Percentiles rank a stretch among this genome's conserved stretches.
Evolutionary conservation across 1,140 invertebrate species (phyloP).

Genomic region (Delia radicum): DNA sequence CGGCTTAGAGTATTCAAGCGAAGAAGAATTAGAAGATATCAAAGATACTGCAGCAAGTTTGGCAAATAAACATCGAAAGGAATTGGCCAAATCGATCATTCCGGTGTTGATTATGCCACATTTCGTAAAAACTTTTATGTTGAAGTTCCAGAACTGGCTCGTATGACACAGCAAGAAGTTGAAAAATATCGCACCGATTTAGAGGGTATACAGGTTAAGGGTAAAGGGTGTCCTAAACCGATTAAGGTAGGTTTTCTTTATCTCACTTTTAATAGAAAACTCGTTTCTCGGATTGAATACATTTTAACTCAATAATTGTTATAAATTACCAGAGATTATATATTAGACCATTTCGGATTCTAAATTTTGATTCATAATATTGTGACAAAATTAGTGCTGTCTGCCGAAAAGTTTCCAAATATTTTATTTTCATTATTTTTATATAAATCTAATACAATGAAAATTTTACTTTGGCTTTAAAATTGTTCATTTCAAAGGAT

Average conservation of each 20-base stretch:
- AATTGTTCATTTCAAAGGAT: too few species aligned
- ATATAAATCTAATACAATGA: too few species aligned
- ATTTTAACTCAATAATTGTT: too few species aligned
- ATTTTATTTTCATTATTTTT: too few species aligned
- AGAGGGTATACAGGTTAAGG: slow-evolving; percentile 84
- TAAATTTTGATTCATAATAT: too few species aligned
- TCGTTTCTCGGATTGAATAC: too few species aligned
- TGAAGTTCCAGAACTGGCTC: slow-evolving; percentile 78
- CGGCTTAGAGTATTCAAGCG: slow-evolving; percentile 94
- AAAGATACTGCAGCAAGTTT: slow-evolving; percentile 87
- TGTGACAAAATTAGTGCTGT: too few species aligned
- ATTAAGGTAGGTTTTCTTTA: slow-evolving; percentile 70
- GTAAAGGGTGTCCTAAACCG: slow-evolving; percentile 89
- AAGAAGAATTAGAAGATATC: slow-evolving; percentile 93
- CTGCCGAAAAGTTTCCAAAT: too few species aligned
- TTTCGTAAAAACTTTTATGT: slow-evolving; percentile 97
- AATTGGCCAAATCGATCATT: slow-evolving; percentile 88
- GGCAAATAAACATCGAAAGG: slow-evolving; percentile 85
- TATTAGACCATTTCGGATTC: background rate
- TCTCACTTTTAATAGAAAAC: too few species aligned
- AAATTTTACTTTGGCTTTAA: too few species aligned
- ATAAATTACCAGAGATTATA: background rate
- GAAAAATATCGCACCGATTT: slow-evolving; percentile 80
- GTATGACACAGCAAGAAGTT: slow-evolving; percentile 89
- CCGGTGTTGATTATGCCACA: slow-evolving; percentile 77